Conservation (phyloP, 1,140 invertebrate species). For the Thaumatotibia leucotreta region DNA sequence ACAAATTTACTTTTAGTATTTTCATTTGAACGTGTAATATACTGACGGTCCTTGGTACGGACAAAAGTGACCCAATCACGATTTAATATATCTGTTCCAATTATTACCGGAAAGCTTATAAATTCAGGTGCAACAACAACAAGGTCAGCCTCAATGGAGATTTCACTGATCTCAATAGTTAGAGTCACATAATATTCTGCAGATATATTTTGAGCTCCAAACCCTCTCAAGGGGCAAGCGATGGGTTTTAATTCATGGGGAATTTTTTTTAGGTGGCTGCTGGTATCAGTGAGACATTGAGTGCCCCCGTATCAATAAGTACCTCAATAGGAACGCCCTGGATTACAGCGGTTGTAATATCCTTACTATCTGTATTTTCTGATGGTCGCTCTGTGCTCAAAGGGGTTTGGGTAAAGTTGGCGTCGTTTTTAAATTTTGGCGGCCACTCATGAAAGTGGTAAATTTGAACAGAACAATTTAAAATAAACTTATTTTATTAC, state of each 20-base stretch:
- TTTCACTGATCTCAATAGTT: constrained; percentile 1
- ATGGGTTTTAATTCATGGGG: neutral
- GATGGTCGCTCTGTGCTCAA: neutral
- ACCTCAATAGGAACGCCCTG: constrained; percentile 9
- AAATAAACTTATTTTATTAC: too few species aligned
- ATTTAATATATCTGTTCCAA: constrained; percentile 17
- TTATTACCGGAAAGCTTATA: neutral
- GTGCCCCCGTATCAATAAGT: constrained; percentile 14
- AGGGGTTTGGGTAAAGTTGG: neutral
- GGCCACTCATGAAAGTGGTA: too few species aligned
- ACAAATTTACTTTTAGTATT: neutral
- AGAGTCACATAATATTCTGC: constrained; percentile 7
- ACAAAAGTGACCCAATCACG: constrained; percentile 6
- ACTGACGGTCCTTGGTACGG: constrained; percentile 1
- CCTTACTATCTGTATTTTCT: neutral
- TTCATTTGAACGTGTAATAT: too few species aligned
- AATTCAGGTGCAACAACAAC: neutral
- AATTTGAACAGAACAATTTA: constrained; percentile 1
- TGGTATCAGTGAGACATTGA: constrained; percentile 11
- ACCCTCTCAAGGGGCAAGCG: neutral
- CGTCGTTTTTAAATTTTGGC: too few species aligned
- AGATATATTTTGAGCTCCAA: neutral
- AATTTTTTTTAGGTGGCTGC: neutral
- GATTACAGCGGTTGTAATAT: neutral
- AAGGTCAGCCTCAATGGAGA: constrained; percentile 13